phyloP scores from a whole-genome alignment of 1,140 invertebrate genomes.

The Acyrthosiphon pisum region DNA sequence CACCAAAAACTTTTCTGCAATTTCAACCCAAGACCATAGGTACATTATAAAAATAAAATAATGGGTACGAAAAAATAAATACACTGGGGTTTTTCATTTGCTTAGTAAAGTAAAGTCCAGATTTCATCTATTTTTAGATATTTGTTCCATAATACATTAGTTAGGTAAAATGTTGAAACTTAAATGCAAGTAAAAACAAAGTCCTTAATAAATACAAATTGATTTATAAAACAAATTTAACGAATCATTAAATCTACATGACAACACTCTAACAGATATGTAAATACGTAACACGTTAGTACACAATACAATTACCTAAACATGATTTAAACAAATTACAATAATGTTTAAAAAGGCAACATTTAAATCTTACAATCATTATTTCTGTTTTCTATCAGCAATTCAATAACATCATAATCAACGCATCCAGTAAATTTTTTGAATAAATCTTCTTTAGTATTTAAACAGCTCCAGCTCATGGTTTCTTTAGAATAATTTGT shows the following conservation, averaged over 20 bases:
- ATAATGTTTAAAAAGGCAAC: not conserved
- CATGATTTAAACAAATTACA: not conserved
- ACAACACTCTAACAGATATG: not conserved
- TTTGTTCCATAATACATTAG: not conserved
- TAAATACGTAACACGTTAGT: not conserved
- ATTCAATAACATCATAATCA: conserved; percentile 50
- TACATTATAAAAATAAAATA: too few relatives aligned
- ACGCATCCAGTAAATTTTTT: conserved; percentile 42
- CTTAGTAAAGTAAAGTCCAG: not conserved
- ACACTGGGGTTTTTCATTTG: not conserved
- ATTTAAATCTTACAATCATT: conserved; percentile 56
- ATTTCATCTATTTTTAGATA: not conserved
- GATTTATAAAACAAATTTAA: not conserved
- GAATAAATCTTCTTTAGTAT: conserved; percentile 25
- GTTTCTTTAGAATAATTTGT: not conserved
- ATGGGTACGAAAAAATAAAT: not conserved
- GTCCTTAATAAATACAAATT: not conserved
- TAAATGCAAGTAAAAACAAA: not conserved
- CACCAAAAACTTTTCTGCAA: too few relatives aligned
- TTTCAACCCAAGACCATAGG: too few relatives aligned
- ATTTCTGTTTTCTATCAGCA: conserved; percentile 38
- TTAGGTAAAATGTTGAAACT: not conserved
- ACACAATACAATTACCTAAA: not conserved
- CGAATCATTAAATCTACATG: not conserved
- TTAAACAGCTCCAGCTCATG: conserved; percentile 1